Evolutionary conservation across 2,888 invertebrate genomes (phyloP).

Genomic region (Nephrotoma appendiculata): DNA sequence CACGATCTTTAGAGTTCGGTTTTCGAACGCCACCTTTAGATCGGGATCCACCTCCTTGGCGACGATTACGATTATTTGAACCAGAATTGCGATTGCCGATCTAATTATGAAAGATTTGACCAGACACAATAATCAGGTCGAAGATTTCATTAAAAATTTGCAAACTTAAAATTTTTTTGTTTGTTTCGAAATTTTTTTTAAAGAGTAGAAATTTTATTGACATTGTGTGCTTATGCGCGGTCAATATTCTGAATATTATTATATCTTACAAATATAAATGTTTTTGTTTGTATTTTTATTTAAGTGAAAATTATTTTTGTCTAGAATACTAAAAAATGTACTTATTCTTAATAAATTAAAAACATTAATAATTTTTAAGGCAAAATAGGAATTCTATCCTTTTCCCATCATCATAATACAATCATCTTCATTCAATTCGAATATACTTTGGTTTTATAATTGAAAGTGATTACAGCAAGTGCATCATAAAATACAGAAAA

Average conservation of each 20-base stretch:
- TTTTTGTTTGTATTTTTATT: neutral
- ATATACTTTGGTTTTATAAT: neutral
- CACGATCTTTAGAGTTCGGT: conserved; percentile 35
- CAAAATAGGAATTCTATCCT: neutral
- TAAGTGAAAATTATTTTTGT: neutral
- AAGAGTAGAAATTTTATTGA: neutral
- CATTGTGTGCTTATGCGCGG: neutral
- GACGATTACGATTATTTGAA: conserved; percentile 23
- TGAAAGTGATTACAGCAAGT: neutral
- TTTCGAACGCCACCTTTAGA: conserved; percentile 31
- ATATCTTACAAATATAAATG: neutral
- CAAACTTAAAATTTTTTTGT: neutral
- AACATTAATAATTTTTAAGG: neutral
- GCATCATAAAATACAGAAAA: neutral
- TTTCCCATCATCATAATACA: neutral
- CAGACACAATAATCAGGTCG: conserved; percentile 5
- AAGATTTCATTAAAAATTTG: conserved; percentile 4
- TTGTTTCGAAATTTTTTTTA: neutral
- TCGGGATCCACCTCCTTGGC: conserved; percentile 21
- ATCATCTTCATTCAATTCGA: neutral
- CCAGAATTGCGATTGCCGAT: conserved; percentile 23
- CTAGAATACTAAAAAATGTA: conserved; percentile 1
- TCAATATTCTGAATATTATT: neutral
- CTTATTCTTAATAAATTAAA: neutral
- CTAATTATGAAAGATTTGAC: conserved; percentile 17